Evolutionary conservation across 2,888 invertebrate genomes (phyloP).

Genomic region (Brenthis ino): DNA sequence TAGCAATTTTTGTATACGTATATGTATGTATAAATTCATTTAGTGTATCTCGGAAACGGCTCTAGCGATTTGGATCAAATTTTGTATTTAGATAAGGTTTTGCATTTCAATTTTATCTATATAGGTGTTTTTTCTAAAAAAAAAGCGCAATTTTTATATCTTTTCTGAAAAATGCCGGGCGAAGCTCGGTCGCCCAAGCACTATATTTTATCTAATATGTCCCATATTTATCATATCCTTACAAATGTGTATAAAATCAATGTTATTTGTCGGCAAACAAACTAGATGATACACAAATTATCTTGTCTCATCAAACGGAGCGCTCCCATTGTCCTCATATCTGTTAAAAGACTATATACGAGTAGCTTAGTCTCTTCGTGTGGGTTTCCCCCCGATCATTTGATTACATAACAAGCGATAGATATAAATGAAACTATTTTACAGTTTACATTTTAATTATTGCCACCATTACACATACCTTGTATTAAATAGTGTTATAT

Average conservation of each 20-base stretch:
- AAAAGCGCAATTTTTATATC: no score
- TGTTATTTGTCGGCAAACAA: conserved; percentile 13
- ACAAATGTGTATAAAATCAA: conserved; percentile 4
- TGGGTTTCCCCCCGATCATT: conserved; percentile 21
- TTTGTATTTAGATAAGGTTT: no score
- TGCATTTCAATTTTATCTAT: no score
- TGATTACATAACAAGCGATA: conserved; percentile 13
- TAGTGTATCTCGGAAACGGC: no score
- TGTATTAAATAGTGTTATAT: no score
- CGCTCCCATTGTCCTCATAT: conserved; percentile 21
- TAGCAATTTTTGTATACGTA: no score
- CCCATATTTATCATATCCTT: not conserved
- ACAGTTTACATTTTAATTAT: conserved; percentile 1
- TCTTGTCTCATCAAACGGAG: conserved; percentile 20
- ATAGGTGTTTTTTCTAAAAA: no score
- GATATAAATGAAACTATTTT: conserved; percentile 7
- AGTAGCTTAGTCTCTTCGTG: conserved; percentile 14
- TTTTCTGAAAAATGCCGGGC: no score
- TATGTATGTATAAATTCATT: no score
- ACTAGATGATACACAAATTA: conserved; percentile 21
- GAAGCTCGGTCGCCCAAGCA: no score
- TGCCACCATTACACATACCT: not conserved
- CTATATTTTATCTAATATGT: no score
- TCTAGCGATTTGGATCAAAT: no score
- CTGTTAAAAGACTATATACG: conserved; percentile 14